phyloP scores from a whole-genome alignment of 1,140 invertebrate species.

The Hermetia illucens region DNA sequence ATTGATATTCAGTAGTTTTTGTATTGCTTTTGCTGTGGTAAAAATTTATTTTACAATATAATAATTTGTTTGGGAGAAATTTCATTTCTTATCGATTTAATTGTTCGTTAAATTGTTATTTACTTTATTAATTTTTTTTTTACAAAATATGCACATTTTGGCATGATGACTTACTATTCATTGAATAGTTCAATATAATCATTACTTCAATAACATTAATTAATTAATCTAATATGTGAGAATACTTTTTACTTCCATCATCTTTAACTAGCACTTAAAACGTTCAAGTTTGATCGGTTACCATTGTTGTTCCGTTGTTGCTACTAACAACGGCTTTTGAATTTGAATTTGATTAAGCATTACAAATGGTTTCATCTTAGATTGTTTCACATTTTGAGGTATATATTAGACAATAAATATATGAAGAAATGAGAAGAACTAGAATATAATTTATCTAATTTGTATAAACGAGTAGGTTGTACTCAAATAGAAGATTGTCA shows the following conservation, averaged over 20 bases:
- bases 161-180: not conserved
- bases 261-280: too few relatives aligned
- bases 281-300: not conserved
- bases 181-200: not conserved
- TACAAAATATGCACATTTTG: not conserved
- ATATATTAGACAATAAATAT: too few relatives aligned
- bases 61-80: too few relatives aligned
- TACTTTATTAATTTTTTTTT: too few relatives aligned
- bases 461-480: not conserved
- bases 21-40: too few relatives aligned
- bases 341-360: not conserved
- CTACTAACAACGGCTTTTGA: not conserved
- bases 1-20: too few relatives aligned
- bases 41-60: too few relatives aligned
- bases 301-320: not conserved
- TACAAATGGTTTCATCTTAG: too few relatives aligned
- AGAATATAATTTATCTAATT: not conserved
- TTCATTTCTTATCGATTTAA: too few relatives aligned
- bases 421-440: not conserved
- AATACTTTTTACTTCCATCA: too few relatives aligned
- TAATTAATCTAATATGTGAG: too few relatives aligned
- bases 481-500: slow-evolving; percentile 8
- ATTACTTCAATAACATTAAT: not conserved
- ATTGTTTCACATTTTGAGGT: not conserved
- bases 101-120: too few relatives aligned